These are phyloP conservation scores for Apoderus coryli DNA, from an alignment of 2,888 invertebrate genomes.

Conservation along the genomic window DNA sequence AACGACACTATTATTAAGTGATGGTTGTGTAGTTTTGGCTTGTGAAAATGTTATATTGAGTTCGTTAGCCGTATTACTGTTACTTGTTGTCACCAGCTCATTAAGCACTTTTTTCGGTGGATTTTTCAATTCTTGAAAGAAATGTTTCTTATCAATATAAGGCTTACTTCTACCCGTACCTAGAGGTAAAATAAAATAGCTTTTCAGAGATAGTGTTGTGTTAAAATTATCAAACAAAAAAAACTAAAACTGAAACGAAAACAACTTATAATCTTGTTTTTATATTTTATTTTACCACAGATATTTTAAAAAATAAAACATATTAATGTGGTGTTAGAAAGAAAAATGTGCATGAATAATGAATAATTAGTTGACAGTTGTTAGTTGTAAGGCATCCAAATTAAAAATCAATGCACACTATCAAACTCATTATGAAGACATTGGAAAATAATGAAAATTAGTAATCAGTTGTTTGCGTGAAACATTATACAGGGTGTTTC, in stretches of 20 bases:
- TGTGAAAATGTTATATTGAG: slow-evolving; percentile 13
- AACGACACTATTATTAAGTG: too few species aligned
- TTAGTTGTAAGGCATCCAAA: too few species aligned
- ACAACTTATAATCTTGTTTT: slow-evolving; percentile 16
- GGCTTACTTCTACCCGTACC: slow-evolving; percentile 81
- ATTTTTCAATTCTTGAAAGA: slow-evolving; percentile 90
- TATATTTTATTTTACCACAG: slow-evolving; percentile 28
- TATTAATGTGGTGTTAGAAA: too few species aligned
- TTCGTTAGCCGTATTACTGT: slow-evolving; percentile 15
- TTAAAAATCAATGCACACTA: too few species aligned
- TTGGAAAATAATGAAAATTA: too few species aligned
- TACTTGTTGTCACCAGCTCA: slow-evolving; percentile 52
- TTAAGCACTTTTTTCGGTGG: slow-evolving; percentile 86
- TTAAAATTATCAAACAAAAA: slow-evolving; percentile 12
- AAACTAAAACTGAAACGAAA: slow-evolving; percentile 16
- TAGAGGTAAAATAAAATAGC: slow-evolving; percentile 16
- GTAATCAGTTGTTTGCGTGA: too few species aligned
- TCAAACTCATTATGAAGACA: too few species aligned
- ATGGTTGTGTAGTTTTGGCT: slow-evolving; percentile 8
- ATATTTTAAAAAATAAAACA: too few species aligned
- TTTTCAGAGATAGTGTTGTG: slow-evolving; percentile 7
- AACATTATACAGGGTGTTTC: too few species aligned
- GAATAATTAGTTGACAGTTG: too few species aligned
- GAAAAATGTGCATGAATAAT: too few species aligned
- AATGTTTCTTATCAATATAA: slow-evolving; percentile 90